These are phyloP conservation scores for Diplodus puntazzo DNA, from an alignment of 2,797 vertebrate species.

Conservation along the genomic window DNA sequence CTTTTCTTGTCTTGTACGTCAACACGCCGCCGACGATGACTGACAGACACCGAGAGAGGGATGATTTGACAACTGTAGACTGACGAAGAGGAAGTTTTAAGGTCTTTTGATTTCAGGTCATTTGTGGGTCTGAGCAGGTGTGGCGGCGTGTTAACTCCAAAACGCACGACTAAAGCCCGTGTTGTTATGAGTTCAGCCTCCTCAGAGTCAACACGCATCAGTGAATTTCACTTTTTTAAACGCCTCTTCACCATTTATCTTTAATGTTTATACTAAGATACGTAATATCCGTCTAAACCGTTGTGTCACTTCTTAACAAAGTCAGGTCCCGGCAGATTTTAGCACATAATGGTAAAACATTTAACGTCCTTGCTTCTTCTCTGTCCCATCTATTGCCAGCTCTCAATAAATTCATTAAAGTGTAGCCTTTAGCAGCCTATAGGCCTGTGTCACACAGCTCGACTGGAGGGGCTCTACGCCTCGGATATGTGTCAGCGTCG, in stretches of 20 bases:
- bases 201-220: neutral
- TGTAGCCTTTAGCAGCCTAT: slow-evolving; percentile 70
- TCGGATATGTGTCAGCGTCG: slow-evolving; percentile 62
- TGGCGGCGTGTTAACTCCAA: neutral
- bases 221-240: neutral
- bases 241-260: neutral
- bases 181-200: neutral
- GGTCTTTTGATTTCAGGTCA: too few species aligned
- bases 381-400: slow-evolving; percentile 39
- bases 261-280: neutral
- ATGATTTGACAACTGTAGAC: slow-evolving; percentile 10
- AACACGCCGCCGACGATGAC: neutral
- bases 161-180: neutral
- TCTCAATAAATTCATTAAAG: slow-evolving; percentile 70
- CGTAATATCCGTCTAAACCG: neutral
- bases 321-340: neutral
- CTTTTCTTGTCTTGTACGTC: neutral
- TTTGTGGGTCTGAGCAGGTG: slow-evolving; percentile 6
- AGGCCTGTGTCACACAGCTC: slow-evolving; percentile 68
- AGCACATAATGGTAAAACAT: slow-evolving; percentile 18
- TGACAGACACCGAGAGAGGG: neutral
- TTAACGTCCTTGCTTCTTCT: slow-evolving; percentile 21
- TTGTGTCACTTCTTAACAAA: neutral
- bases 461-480: slow-evolving; percentile 59
- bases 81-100: slow-evolving; percentile 4